Percentiles rank a stretch among this genome's conserved stretches.
Evolutionary conservation across 2,113 vertebrate genomes (phyloP).

Genomic region (Psilopogon haemacephalus): DNA sequence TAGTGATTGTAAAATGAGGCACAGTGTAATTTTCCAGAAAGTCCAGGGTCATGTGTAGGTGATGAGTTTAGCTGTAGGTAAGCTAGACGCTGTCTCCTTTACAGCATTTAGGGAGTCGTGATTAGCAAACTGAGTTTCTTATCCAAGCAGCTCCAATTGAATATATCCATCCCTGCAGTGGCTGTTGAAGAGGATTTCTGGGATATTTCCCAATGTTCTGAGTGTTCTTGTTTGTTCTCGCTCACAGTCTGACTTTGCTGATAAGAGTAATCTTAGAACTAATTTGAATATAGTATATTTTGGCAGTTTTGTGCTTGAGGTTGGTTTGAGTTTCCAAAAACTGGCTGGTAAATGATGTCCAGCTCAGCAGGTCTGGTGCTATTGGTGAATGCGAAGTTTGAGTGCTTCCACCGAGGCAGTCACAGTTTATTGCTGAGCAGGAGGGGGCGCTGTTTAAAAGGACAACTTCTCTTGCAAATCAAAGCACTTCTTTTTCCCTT

Average conservation of each 20-base stretch:
- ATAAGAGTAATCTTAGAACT: constrained; percentile 30
- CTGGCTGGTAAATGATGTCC: neutral
- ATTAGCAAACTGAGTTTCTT: neutral
- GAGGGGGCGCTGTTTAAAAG: constrained; percentile 74
- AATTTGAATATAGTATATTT: constrained; percentile 12
- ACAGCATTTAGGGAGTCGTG: neutral
- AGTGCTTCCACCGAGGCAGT: fast-evolving
- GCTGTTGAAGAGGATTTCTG: neutral
- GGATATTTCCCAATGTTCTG: neutral
- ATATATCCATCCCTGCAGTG: neutral
- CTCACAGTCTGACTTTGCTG: constrained; percentile 32
- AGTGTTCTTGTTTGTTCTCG: constrained; percentile 22
- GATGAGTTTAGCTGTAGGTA: neutral
- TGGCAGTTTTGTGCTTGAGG: constrained; percentile 33
- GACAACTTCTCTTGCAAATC: constrained; percentile 10
- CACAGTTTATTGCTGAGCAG: neutral
- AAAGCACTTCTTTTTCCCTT: neutral
- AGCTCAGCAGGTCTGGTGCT: constrained; percentile 16
- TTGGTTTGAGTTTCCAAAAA: constrained; percentile 34
- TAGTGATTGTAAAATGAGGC: neutral
- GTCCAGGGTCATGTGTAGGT: neutral
- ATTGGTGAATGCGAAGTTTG: neutral
- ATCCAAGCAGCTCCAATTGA: neutral
- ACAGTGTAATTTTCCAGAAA: neutral
- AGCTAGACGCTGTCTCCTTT: constrained; percentile 12